A percentile compares a stretch with the other conserved stretches of the same genome.
Conservation (phyloP, 2,888 invertebrate genomes). For the Pseudococcus longispinus region DNA sequence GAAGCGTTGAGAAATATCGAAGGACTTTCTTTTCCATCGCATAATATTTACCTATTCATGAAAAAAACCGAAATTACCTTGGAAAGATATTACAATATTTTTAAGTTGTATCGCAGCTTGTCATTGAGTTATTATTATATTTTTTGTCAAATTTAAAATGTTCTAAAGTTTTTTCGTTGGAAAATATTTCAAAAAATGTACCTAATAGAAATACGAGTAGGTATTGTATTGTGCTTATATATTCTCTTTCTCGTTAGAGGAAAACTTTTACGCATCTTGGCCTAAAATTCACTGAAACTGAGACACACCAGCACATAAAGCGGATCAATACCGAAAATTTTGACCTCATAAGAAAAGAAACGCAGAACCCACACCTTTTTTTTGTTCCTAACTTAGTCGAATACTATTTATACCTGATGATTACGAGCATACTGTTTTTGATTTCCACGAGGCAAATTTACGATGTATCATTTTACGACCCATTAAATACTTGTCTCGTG, state of each 20-base stretch:
- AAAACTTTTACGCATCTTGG: not conserved
- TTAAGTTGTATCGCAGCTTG: no score
- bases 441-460: not conserved
- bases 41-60: not conserved
- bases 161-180: not conserved
- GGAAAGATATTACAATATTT: no score
- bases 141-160: not conserved
- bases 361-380: not conserved
- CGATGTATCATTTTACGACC: not conserved
- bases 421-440: not conserved
- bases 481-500: not conserved
- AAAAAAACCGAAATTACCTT: no score
- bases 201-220: not conserved
- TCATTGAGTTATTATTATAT: not conserved
- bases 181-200: not conserved
- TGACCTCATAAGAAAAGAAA: not conserved
- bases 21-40: not conserved
- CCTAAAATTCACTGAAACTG: not conserved
- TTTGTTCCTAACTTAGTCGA: not conserved
- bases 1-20: not conserved
- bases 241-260: no score
- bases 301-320: not conserved
- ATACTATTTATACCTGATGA: not conserved
- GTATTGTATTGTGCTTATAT: not conserved
- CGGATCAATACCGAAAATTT: not conserved